Base-by-base conservation (phyloP, 2,113 vertebrate genomes). In the Mungos mungo region DNA sequence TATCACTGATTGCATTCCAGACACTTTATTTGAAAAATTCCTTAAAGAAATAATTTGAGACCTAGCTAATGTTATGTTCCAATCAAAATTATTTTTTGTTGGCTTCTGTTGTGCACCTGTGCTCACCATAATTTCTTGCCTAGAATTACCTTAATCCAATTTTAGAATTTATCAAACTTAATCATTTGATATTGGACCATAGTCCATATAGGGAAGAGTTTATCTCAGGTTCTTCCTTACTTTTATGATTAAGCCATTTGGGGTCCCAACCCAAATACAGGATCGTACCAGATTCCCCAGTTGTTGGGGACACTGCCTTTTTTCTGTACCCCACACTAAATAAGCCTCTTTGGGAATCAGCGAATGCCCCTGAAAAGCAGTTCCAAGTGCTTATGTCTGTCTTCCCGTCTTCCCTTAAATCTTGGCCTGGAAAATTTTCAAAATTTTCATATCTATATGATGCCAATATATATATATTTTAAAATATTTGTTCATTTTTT, bases 11-110 rank as follows among this genome's bases (percentile, higher is more conserved):
- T 71, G 9, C 5, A 0, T 88, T 95, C 38, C 29, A 74, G n/a
- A 35, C 14, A 23, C 12, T 88, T 91, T 38, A 47, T 72, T 81
- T 68, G 35, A 79, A 93, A 87, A 63, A 25, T 50, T 83, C 15
- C 50, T 79, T 80, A 6, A 45, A 66, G 16, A 95, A 93, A 72
- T 83, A 82, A 90, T 60, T 88, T 35, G 38, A 83, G 35, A 21
- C 7, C 3, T 60, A 45, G 12, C 13, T 63, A 38, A 72, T n/a
- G 11, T 35, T 68, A 60, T 80, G 27, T 79, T 83, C 25, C 33
- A 60, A 52, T 90, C 23, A 82, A 50, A 81, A 93, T 57, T 38
- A 25, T 80, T 94, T 90, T 68, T 68, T 88, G 19, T 93, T 90
- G 86, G 54, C 38, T 71, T 88, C 50, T 50, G 11, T 25, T 38